Evolutionary conservation across 2,113 vertebrate genomes (phyloP).

Genomic region (Nannospalax galili): DNA sequence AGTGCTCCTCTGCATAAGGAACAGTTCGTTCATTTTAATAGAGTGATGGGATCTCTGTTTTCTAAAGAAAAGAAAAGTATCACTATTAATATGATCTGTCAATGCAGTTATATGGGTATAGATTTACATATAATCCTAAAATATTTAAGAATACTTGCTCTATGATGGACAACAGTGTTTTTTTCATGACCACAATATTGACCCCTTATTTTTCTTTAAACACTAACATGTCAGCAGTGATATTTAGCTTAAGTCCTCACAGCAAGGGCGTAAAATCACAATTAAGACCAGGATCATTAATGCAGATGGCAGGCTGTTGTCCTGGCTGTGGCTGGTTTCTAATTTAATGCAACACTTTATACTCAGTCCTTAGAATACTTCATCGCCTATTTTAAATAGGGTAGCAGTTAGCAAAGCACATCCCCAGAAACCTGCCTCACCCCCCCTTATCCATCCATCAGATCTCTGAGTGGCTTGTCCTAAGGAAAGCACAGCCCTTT

Average conservation of each 20-base stretch:
- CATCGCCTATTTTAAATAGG: constrained; percentile 26
- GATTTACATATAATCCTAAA: background rate
- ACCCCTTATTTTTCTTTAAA: constrained; percentile 21
- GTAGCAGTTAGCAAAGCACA: background rate
- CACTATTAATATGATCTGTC: background rate
- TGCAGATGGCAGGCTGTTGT: background rate
- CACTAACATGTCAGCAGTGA: background rate
- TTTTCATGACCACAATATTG: background rate
- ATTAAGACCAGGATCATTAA: background rate
- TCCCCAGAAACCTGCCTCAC: background rate
- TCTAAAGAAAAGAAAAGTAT: background rate
- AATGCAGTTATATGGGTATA: background rate
- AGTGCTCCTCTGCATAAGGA: background rate
- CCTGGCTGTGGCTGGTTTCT: background rate
- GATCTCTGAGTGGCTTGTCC: constrained; percentile 18
- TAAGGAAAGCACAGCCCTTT: constrained; percentile 12
- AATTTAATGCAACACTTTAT: constrained; percentile 1
- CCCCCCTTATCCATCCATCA: background rate
- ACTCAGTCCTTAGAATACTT: background rate
- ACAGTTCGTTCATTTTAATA: background rate
- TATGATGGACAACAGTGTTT: background rate
- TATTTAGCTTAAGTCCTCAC: background rate
- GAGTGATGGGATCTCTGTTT: background rate
- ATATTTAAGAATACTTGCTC: background rate
- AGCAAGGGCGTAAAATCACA: background rate